Evolutionary conservation across 2,888 invertebrate genomes (phyloP), one percentile per base, ranked within the genome.

Genomic region (Netelia virgata): DNA sequence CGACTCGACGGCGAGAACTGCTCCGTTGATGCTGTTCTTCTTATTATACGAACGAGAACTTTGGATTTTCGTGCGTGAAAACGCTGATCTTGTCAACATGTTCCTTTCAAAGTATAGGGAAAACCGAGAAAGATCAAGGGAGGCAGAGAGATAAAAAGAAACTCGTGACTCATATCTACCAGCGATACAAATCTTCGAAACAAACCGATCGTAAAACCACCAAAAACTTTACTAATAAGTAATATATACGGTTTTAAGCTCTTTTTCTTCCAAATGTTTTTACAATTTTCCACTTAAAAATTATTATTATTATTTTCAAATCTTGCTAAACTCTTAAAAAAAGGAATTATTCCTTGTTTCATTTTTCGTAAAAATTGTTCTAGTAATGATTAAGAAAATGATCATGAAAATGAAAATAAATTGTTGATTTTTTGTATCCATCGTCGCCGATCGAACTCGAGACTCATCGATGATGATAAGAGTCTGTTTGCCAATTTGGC

Each of bases 401-500:
- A 18, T 18, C 16, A 57, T 8, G 61, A 61, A 10, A n/a, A 23
- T 28, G 28, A 28, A 61, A 28, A 53, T 53, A 28, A 23, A 14
- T 14, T 3, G 28, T 10, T 28, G 10, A 61, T 28, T 61, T 61
- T 36, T 23, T 23, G 2, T 43, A 16, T 55, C 1, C 36, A 41
- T 8, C 6, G 50, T 55, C 14, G 8, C 3, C 18, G 14, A 76
- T 55, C 47, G 50, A 82, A 28, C 18, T 43, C 61, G 55, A 53
- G 23, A 68, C 16, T 18, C 18, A 18, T 47, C 72, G 61, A 6
- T 73, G 23, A 23, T n/a, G 77, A 82, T 72, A 77, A 82, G 72
- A 20, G 53, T 66, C 11, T 82, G 72, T 82, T 77, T 82, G 72
- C 59, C 77, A 66, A 68, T 82, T 77, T 59, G 77, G 77, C 82